Evolutionary conservation across 2,113 vertebrate species (phyloP).

Genomic region (Jacana jacana): DNA sequence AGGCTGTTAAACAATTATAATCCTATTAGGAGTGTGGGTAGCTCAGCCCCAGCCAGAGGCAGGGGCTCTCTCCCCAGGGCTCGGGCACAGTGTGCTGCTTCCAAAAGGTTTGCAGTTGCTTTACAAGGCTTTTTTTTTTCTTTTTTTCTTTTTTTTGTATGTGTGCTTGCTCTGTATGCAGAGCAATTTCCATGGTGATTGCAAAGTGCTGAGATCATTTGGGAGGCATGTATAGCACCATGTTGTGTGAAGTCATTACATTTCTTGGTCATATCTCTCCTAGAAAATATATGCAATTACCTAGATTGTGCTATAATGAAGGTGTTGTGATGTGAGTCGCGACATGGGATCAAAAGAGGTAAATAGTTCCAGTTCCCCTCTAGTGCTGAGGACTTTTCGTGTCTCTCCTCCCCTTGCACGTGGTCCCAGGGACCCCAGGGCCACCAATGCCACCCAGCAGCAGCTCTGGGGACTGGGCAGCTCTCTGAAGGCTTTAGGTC

Average conservation of each 20-base stretch:
- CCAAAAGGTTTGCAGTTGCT: not conserved
- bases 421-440: not conserved
- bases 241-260: not conserved
- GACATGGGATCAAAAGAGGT: not conserved
- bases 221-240: not conserved
- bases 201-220: not conserved
- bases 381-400: fast-evolving
- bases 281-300: not conserved
- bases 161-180: not conserved
- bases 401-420: fast-evolving
- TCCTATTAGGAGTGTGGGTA: fast-evolving
- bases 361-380: not conserved
- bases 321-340: not conserved
- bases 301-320: not conserved
- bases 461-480: not conserved
- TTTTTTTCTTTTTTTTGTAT: too few relatives aligned
- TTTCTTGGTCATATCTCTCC: not conserved
- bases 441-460: not conserved
- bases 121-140: not conserved
- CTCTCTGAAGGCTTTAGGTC: not conserved
- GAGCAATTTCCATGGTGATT: not conserved
- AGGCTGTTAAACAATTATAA: not conserved
- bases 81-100: not conserved
- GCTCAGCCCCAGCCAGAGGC: not conserved
- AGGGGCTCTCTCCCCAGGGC: not conserved